Evolutionary conservation across 2,113 vertebrate genomes (phyloP).

Genomic region (Athene cunicularia): DNA sequence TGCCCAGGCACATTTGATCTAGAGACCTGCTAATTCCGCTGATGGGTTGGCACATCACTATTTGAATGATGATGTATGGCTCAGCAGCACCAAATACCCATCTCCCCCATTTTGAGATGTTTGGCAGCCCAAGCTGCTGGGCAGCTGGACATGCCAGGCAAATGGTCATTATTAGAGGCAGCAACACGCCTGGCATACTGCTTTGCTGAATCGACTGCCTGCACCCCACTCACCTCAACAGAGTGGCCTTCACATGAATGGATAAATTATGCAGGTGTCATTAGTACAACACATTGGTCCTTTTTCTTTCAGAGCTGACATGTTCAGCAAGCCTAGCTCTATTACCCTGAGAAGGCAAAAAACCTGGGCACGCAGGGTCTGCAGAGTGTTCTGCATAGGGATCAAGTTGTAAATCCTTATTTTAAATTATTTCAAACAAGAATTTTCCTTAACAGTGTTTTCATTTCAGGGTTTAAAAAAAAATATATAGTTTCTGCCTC

Average conservation of each 20-base stretch:
- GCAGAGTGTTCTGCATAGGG: neutral
- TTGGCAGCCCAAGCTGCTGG: neutral
- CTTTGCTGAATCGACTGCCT: neutral
- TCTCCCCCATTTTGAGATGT: neutral
- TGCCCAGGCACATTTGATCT: neutral
- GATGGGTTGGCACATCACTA: neutral
- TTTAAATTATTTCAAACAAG: neutral
- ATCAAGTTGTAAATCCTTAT: neutral
- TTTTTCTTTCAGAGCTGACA: neutral
- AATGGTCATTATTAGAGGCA: neutral
- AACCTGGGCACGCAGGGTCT: too few species aligned
- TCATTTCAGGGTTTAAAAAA: neutral
- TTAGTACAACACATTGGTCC: neutral
- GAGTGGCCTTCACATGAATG: fast-evolving
- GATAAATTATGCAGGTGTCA: too few species aligned
- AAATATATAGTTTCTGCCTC: neutral
- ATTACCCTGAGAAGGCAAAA: neutral
- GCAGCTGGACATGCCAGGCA: neutral
- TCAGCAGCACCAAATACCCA: neutral
- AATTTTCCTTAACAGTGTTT: neutral
- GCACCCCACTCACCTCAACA: neutral
- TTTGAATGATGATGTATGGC: neutral
- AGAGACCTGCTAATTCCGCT: neutral
- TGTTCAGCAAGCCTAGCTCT: neutral
- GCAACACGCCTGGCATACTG: neutral